Percentiles rank a stretch among this genome's conserved stretches.
Evolutionary conservation across 2,113 vertebrate species (phyloP).

Genomic region (Lagopus muta): DNA sequence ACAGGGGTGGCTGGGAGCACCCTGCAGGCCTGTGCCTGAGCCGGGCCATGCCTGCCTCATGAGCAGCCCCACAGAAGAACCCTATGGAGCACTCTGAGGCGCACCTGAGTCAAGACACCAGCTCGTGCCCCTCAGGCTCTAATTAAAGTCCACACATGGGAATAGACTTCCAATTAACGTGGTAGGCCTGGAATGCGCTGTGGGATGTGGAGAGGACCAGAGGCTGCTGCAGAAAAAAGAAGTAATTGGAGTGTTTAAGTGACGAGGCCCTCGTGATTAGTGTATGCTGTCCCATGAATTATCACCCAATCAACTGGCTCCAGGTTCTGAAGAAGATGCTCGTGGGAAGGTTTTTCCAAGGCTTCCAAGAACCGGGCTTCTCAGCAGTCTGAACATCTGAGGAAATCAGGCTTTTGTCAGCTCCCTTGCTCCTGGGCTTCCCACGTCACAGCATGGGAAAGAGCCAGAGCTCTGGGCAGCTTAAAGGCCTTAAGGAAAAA

Average conservation of each 20-base stretch:
- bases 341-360: not conserved
- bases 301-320: not conserved
- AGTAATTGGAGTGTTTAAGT: conserved; percentile 11
- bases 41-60: not conserved
- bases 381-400: not conserved
- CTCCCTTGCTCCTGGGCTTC: not conserved
- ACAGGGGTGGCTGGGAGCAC: not conserved
- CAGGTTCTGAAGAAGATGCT: conserved; percentile 7
- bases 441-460: not conserved
- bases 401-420: not conserved
- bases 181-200: conserved; percentile 20
- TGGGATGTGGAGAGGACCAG: conserved; percentile 33
- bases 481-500: not conserved
- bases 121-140: conserved; percentile 17
- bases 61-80: not conserved
- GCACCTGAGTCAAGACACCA: not conserved
- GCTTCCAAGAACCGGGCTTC: not conserved
- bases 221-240: conserved; percentile 9
- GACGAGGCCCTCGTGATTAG: conserved; percentile 12
- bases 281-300: not conserved
- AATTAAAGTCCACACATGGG: conserved; percentile 31
- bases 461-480: not conserved
- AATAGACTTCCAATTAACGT: conserved; percentile 52
- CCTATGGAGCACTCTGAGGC: not conserved
- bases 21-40: not conserved